Percentiles rank a stretch among this genome's conserved stretches.
Conservation (phyloP, 2,113 vertebrate species). For the Serinus canaria region DNA sequence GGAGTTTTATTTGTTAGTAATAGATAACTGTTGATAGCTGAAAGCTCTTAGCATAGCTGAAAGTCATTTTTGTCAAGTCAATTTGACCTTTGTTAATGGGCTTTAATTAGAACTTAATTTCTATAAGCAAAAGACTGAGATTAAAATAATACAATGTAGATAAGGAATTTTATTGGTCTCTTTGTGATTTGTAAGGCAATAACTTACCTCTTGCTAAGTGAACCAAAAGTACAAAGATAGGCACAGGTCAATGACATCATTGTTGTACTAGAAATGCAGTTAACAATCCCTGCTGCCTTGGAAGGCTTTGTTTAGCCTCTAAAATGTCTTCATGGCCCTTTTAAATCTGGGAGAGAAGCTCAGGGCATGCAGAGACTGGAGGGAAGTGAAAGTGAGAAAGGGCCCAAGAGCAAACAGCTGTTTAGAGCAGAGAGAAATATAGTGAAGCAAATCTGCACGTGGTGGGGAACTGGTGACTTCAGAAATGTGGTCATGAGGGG, state of each 20-base stretch:
- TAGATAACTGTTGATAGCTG: not conserved
- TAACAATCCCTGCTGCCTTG: not conserved
- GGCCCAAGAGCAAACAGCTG: not conserved
- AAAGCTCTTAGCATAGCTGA: not conserved
- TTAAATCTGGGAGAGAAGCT: not conserved
- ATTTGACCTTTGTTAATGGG: not conserved
- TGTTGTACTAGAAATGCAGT: not conserved
- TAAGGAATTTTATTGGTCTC: not conserved
- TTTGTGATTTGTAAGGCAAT: not conserved
- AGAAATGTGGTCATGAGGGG: not conserved
- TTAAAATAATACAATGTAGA: not conserved
- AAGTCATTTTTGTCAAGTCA: not conserved
- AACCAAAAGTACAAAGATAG: slow-evolving; percentile 6
- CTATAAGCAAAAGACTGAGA: not conserved
- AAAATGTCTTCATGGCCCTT: not conserved
- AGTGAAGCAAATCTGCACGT: not conserved
- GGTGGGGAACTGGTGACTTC: not conserved
- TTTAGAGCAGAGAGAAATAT: not conserved
- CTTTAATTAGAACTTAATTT: not conserved
- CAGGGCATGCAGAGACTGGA: not conserved
- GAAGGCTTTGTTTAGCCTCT: not conserved
- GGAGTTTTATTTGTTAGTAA: not conserved
- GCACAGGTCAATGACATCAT: not conserved
- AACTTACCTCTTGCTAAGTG: not conserved
- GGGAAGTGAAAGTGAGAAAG: not conserved